Evolutionary conservation across 2,888 invertebrate species (phyloP).

Genomic region (Aporophyla lueneburgensis): DNA sequence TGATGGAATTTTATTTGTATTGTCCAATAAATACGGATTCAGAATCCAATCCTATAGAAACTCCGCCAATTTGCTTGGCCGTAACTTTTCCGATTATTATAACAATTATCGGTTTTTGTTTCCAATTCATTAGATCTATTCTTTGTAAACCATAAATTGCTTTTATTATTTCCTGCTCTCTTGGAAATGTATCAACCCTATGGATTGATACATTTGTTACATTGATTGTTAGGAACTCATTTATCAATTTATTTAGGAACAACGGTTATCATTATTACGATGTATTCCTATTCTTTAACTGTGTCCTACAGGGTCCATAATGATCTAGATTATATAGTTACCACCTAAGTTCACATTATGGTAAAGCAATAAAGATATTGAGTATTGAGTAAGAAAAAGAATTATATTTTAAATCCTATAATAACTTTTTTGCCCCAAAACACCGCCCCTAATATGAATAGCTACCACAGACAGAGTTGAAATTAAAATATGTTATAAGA

Average conservation of each 20-base stretch:
- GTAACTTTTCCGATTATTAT: constrained; percentile 38
- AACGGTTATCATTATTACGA: neutral
- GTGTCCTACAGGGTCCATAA: too few relatives aligned
- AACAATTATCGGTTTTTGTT: constrained; percentile 51
- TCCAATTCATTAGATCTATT: constrained; percentile 62
- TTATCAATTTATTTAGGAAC: neutral
- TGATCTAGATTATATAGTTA: too few relatives aligned
- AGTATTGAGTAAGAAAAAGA: too few relatives aligned
- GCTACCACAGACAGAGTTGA: too few relatives aligned
- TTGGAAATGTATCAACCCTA: constrained; percentile 4
- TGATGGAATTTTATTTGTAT: neutral
- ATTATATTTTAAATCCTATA: neutral
- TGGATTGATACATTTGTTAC: too few relatives aligned
- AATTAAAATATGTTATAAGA: neutral
- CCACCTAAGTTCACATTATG: too few relatives aligned
- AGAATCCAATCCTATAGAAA: constrained; percentile 16
- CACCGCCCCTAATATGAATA: neutral
- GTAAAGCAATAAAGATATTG: too few relatives aligned
- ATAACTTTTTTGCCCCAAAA: neutral
- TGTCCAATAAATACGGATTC: neutral
- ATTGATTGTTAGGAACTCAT: neutral
- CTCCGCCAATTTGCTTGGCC: constrained; percentile 32
- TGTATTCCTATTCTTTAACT: too few relatives aligned
- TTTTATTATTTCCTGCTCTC: constrained; percentile 40
- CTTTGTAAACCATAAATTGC: constrained; percentile 57